phyloP scores from a whole-genome alignment of 2,797 vertebrate genomes.

The Sphenodon punctatus region DNA sequence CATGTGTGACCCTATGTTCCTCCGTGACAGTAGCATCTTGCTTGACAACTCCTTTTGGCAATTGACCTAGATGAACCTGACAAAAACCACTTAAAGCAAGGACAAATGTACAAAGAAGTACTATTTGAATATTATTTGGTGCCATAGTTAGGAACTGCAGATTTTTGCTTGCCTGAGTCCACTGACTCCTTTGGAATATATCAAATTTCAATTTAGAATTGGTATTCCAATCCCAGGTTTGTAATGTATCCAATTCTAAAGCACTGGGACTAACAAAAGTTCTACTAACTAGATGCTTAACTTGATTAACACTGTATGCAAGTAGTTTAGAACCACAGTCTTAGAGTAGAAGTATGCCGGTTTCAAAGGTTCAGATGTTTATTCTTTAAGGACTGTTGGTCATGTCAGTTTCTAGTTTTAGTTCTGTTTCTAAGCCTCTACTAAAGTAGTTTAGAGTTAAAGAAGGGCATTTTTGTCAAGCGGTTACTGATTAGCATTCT shows the following conservation, averaged over 20 bases:
- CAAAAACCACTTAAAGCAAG: not conserved
- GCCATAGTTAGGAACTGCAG: not conserved
- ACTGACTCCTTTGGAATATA: not conserved
- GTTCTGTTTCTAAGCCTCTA: not conserved
- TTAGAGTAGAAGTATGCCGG: not conserved
- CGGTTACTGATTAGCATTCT: not conserved
- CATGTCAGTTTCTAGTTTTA: not conserved
- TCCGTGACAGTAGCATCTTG: too few relatives aligned
- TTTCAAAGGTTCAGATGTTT: not conserved
- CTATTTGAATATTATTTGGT: not conserved
- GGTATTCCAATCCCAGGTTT: too few relatives aligned
- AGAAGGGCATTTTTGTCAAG: not conserved
- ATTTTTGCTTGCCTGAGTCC: not conserved
- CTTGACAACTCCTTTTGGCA: too few relatives aligned
- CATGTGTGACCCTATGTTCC: too few relatives aligned
- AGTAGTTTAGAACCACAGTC: not conserved
- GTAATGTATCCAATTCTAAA: too few relatives aligned
- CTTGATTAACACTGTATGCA: not conserved
- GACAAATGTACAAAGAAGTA: not conserved
- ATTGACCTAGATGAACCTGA: not conserved
- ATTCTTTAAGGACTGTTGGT: not conserved
- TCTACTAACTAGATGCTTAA: not conserved
- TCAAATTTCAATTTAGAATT: too few relatives aligned
- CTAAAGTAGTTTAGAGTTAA: not conserved
- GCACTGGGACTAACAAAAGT: too few relatives aligned